Percentiles rank a stretch among this genome's conserved stretches.
These are phyloP conservation scores for Epizoanthus rinbou DNA, from an alignment of 92 coral and sea anemone genomes.

Conservation along the genomic window DNA sequence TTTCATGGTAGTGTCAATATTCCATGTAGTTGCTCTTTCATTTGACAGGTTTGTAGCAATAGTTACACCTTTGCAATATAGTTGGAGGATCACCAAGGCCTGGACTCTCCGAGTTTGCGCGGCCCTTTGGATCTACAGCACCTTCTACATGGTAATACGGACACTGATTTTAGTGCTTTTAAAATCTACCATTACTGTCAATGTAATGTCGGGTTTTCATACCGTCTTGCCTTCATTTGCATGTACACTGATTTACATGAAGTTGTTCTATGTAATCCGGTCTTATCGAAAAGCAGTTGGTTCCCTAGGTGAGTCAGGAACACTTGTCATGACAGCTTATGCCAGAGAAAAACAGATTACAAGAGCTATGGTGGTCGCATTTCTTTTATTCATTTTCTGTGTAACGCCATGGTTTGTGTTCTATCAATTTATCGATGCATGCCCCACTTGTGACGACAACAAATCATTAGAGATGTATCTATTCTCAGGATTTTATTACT, in stretches of 20 bases:
- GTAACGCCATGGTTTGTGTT: slow-evolving; percentile 80
- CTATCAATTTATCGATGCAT: slow-evolving; percentile 74
- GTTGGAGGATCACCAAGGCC: slow-evolving; percentile 49
- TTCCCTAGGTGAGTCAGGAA: slow-evolving; percentile 64
- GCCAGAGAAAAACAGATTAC: slow-evolving; percentile 73
- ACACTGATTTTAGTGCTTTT: slow-evolving; percentile 45
- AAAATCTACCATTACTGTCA: slow-evolving; percentile 46
- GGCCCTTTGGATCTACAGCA: slow-evolving; percentile 62
- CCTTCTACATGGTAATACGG: slow-evolving; percentile 63
- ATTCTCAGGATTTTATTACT: slow-evolving; percentile 65
- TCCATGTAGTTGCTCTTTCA: slow-evolving; percentile 65
- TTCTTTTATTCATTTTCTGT: slow-evolving; percentile 66
- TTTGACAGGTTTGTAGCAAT: slow-evolving; percentile 78
- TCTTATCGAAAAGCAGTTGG: slow-evolving; percentile 50
- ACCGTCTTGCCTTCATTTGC: slow-evolving; percentile 74
- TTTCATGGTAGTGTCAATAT: slow-evolving; percentile 68
- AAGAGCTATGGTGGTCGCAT: slow-evolving; percentile 51
- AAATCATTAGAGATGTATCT: slow-evolving; percentile 67
- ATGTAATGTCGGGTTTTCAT: slow-evolving; percentile 70
- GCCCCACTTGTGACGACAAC: slow-evolving; percentile 73
- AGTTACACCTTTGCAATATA: slow-evolving; percentile 60
- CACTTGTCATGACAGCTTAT: slow-evolving; percentile 69
- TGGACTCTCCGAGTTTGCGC: slow-evolving; percentile 36
- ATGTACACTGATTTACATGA: slow-evolving; percentile 53
- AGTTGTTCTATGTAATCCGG: slow-evolving; percentile 51